Base-by-base conservation (phyloP, 2,888 invertebrate genomes). In the Ectemnius lituratus region DNA sequence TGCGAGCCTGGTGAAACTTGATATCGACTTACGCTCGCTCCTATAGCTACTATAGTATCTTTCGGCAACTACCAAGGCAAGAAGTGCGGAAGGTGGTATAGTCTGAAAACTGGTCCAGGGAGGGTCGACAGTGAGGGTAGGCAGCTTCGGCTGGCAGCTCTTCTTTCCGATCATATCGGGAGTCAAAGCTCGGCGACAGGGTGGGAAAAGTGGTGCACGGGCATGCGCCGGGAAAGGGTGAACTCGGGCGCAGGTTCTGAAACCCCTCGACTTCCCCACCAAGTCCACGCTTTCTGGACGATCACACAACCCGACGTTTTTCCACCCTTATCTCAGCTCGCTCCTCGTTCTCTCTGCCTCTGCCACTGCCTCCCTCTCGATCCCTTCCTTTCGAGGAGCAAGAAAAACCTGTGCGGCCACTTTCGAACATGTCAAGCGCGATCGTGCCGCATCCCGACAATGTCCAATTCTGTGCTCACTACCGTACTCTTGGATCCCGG, bases 181-280 rank as follows among this genome's bases (percentile, higher is more conserved):
- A 84, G 85, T 86, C 82, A 85, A 87, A 85, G 81, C 85, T 81
- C 78, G 82, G 76, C 81, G 83, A 82, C 81, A 81, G 84, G 75
- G 83, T 78, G 81, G 75, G 81, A 86, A 85, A 84, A 78, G 84
- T 81, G 81, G 81, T 78, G 81, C 67, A 75, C 80, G 87, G 84
- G 87, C 89, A 90, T 90, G 90, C 90, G 90, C 90, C 79, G 79
- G 82, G 73, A 83, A 84, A 81, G 84, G 84, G 80, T 86, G 84
- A 87, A 85, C 85, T 84, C 78, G 82, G 79, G 90, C 90, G 89
- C 90, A 89, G 88, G 89, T 88, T 88, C 85, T 85, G 83, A 86
- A 14, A 85, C 85, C 84, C 82, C 81, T 77, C 78, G 73, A 56
- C 72, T 65, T 75, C 78, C 83, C 86, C 85, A 84, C 85, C 69